Evolutionary conservation across 2,113 vertebrate genomes (phyloP).

Genomic region (Bos indicus): DNA sequence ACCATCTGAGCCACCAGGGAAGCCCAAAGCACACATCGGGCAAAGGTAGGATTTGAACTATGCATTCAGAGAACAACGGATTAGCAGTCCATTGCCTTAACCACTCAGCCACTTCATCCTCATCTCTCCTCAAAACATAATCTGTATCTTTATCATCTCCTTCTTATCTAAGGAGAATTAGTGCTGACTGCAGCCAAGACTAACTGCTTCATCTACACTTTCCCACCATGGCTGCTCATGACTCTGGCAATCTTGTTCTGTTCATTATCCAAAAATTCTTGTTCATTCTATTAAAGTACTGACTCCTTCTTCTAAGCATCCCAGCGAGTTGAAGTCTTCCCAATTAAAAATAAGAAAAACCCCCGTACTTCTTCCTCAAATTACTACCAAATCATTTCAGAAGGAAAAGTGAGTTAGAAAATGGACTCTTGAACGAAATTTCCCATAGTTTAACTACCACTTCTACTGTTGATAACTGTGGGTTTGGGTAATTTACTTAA

Average conservation of each 20-base stretch:
- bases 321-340: not conserved
- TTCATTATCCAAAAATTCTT: not conserved
- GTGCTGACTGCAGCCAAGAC: not conserved
- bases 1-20: not conserved
- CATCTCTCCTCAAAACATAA: not conserved
- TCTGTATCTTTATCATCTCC: not conserved
- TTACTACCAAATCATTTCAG: not conserved
- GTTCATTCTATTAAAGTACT: not conserved
- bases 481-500: not conserved
- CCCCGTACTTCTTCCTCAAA: not conserved
- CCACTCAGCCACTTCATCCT: not conserved
- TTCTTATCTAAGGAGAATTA: not conserved
- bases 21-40: not conserved
- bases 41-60: not conserved
- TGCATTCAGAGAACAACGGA: not conserved
- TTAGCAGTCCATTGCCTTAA: not conserved
- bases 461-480: not conserved
- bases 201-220: not conserved
- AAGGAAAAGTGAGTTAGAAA: not conserved
- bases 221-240: not conserved
- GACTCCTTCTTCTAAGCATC: not conserved
- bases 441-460: not conserved
- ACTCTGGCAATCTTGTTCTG: not conserved
- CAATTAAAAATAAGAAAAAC: not conserved
- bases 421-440: not conserved